Evolutionary conservation across 1,140 invertebrate genomes (phyloP).

Genomic region (Trissolcus basalis): DNA sequence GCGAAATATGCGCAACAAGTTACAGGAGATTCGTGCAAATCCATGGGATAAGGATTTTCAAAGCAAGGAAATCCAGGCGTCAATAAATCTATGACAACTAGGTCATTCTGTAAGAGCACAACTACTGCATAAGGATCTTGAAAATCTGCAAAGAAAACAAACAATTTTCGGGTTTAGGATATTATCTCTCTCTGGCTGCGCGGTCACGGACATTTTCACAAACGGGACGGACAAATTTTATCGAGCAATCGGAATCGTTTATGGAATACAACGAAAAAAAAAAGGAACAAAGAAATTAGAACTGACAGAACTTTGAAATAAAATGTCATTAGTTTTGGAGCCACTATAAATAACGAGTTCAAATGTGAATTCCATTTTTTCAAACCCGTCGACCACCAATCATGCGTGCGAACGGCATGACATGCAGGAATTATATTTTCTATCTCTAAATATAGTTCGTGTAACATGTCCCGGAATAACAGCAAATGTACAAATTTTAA

Average conservation of each 20-base stretch:
- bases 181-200: constrained; percentile 10
- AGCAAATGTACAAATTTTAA: constrained; percentile 14
- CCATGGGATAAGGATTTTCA: constrained; percentile 99
- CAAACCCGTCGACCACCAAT: constrained; percentile 26
- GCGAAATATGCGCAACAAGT: constrained; percentile 97
- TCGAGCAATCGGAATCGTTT: neutral
- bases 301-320: constrained; percentile 11
- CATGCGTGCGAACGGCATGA: constrained; percentile 29
- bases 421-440: constrained; percentile 18
- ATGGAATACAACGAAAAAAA: neutral
- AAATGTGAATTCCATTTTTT: constrained; percentile 39
- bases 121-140: constrained; percentile 98
- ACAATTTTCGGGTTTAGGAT: constrained; percentile 47
- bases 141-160: constrained; percentile 83
- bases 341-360: constrained; percentile 25
- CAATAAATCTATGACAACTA: constrained; percentile 97
- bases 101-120: constrained; percentile 97
- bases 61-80: constrained; percentile 97
- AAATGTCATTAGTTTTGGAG: constrained; percentile 20
- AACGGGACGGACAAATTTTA: neutral
- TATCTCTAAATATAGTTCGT: constrained; percentile 16
- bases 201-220: neutral
- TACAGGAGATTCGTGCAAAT: constrained; percentile 97
- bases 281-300: no score
- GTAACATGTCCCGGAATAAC: constrained; percentile 13